Conservation (phyloP, 2,888 invertebrate genomes). For the Crossocerus cetratus region DNA sequence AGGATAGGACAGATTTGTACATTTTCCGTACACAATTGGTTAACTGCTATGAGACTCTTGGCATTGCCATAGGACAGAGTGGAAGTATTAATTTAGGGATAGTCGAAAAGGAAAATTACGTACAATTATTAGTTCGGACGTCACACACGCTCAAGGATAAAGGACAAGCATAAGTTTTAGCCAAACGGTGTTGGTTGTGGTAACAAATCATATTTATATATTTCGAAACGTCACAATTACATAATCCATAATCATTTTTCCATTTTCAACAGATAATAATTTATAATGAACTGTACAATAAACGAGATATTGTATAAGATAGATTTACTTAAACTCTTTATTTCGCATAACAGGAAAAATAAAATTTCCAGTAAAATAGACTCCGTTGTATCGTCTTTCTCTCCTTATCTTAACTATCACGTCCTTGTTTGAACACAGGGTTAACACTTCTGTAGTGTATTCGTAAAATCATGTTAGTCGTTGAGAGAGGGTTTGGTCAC, state of each 20-base stretch:
- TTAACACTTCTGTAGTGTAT: constrained; percentile 7
- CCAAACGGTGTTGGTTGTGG: constrained; percentile 23
- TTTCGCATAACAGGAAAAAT: constrained; percentile 36
- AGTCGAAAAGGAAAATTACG: background rate
- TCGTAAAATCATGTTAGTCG: background rate
- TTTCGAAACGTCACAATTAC: constrained; percentile 38
- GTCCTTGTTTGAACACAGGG: constrained; percentile 16
- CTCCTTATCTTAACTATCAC: constrained; percentile 24
- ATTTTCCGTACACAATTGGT: background rate
- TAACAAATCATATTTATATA: constrained; percentile 49
- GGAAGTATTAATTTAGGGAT: background rate
- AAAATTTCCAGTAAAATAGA: constrained; percentile 49
- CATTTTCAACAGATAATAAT: constrained; percentile 29
- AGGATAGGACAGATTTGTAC: constrained; percentile 8
- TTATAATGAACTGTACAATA: constrained; percentile 25
- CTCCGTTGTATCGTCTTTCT: constrained; percentile 20
- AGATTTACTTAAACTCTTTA: constrained; percentile 28
- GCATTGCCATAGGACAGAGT: background rate
- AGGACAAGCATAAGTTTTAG: constrained; percentile 26
- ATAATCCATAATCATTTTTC: constrained; percentile 24
- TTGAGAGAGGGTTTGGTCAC: background rate
- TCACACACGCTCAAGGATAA: constrained; percentile 16
- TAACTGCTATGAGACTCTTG: background rate
- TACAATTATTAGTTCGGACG: background rate
- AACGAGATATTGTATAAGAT: constrained; percentile 15